Conservation (phyloP, 2,797 vertebrate species). For the Aldrovandia affinis region DNA sequence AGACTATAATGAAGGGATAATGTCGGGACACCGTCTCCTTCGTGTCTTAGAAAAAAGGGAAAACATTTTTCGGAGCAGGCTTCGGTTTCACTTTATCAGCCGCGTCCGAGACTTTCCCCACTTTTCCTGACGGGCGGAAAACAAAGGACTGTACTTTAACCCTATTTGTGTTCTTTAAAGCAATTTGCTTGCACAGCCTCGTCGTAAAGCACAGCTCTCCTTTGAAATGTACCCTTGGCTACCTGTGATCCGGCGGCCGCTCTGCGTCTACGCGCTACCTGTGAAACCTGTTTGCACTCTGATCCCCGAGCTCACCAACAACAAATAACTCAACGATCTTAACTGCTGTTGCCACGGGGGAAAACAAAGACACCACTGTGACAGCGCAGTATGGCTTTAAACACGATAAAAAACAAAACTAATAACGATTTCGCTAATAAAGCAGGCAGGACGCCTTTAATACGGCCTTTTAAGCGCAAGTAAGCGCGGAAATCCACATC, state of each 20-base stretch:
- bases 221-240: slow-evolving; percentile 35
- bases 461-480: neutral
- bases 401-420: neutral
- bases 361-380: neutral
- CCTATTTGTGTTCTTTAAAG: neutral
- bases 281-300: slow-evolving; percentile 61
- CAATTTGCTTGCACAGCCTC: neutral
- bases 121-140: neutral
- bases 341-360: neutral
- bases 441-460: neutral
- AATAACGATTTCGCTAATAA: too few species aligned
- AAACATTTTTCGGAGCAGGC: too few species aligned
- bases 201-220: slow-evolving; percentile 18
- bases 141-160: slow-evolving; percentile 33
- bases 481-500: neutral
- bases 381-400: neutral
- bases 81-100: neutral
- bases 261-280: slow-evolving; percentile 51
- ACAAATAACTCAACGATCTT: slow-evolving; percentile 56
- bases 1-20: neutral
- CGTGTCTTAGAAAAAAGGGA: too few species aligned
- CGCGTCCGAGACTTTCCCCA: neutral
- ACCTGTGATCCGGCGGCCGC: slow-evolving; percentile 52
- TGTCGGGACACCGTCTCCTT: too few species aligned
- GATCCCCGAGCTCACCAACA: slow-evolving; percentile 41